Evolutionary conservation across 2,797 vertebrate species (phyloP), one percentile per base, ranked within the genome.

Genomic region (Borostomias antarcticus): DNA sequence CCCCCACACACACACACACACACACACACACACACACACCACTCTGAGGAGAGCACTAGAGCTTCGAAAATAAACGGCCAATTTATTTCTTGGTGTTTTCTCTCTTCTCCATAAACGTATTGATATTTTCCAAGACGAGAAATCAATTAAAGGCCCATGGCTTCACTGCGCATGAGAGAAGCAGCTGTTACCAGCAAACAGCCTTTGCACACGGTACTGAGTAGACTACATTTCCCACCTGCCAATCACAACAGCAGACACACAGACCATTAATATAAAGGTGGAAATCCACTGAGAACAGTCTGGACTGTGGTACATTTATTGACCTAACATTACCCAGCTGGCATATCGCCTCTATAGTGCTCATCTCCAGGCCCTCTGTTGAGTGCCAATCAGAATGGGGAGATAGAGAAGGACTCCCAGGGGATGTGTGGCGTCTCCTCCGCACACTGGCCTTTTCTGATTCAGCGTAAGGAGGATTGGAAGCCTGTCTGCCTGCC

Each of bases 61-160:
- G 81, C 81, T 64, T 83, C 69, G 64, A 70, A 84, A 85, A 78
- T 81, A 83, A 88, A 83, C 74, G 58, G 26, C 60, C 72, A 68
- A 80, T 86, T 88, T 68, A 79, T 82, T 83, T 30, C 48, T 4
- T 26, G 13, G 8, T 26, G 43, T 43, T 11, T 32, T 33, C 25
- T 40, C 74, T 77, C 76, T 52, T 64, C n/a, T 64, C 70, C 73
- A 72, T 82, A 79, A 76, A 81, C 68, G 30, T 82, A 82, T 84
- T 83, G 85, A 82, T 76, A 73, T 80, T 76, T 74, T 48, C 40
- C 72, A 43, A 67, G 72, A 62, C 17, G 72, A 79, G 78, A 83
- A 73, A 83, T 86, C 78, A 82, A 76, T 88, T 79, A 79, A 71
- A 17, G 62, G 69, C 66, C n/a, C 69, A 33, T 9, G 47, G 74